Evolutionary conservation across 2,888 invertebrate species (phyloP).

Genomic region (Vesta saturnalis): DNA sequence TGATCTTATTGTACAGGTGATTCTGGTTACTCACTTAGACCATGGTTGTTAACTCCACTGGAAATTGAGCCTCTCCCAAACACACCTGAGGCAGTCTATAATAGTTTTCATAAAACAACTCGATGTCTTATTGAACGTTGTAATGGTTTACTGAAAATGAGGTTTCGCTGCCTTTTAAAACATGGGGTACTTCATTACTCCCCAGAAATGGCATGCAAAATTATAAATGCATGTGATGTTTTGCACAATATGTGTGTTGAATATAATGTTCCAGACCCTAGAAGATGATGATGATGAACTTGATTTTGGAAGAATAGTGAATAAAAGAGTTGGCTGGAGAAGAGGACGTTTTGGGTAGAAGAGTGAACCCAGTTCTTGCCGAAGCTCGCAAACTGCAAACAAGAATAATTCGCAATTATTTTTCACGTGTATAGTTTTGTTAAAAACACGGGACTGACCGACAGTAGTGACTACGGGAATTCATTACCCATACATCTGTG

Average conservation of each 20-base stretch:
- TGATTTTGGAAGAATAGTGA: background rate
- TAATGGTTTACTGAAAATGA: slow-evolving; percentile 41
- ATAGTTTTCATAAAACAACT: slow-evolving; percentile 16
- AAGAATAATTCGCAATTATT: no score
- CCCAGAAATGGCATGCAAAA: slow-evolving; percentile 31
- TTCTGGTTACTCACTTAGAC: no score
- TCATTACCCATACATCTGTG: no score
- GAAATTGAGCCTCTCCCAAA: no score
- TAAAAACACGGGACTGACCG: no score
- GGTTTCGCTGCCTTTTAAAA: slow-evolving; percentile 44
- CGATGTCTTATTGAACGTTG: slow-evolving; percentile 39
- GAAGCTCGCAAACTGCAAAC: background rate
- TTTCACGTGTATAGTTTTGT: no score
- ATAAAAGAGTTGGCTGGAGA: background rate
- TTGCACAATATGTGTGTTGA: slow-evolving; percentile 26
- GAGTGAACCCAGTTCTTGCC: background rate
- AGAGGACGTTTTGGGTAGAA: background rate
- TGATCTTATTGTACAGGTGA: no score
- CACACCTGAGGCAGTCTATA: no score
- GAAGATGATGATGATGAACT: background rate
- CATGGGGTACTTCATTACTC: slow-evolving; percentile 43
- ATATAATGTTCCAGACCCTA: slow-evolving; percentile 34
- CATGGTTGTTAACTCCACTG: no score
- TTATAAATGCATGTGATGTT: slow-evolving; percentile 40
- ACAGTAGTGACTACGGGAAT: no score